Evolutionary conservation across 2,113 vertebrate species (phyloP).

Genomic region (Egretta garzetta): DNA sequence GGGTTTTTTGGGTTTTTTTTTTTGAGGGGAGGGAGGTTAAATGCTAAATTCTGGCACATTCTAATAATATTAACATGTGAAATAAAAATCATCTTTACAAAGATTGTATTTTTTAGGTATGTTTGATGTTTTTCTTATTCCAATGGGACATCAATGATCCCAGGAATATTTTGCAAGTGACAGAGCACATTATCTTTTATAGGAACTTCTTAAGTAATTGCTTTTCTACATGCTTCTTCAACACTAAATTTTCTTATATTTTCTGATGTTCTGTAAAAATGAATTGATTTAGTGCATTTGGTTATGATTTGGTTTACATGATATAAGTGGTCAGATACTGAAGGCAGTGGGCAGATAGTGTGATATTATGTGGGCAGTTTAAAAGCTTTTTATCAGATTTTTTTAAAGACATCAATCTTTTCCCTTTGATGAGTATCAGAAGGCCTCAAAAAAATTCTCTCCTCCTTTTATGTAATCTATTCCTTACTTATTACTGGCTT

Average conservation of each 20-base stretch:
- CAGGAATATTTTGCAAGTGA: background rate
- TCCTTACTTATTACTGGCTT: background rate
- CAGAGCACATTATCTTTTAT: background rate
- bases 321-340: background rate
- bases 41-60: background rate
- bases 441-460: background rate
- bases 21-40: accelerated
- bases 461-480: background rate
- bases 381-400: background rate
- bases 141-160: background rate
- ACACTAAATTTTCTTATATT: background rate
- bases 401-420: background rate
- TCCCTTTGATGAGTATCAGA: background rate
- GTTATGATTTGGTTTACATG: background rate
- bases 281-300: background rate
- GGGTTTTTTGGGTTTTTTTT: too few species aligned
- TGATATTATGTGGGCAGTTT: background rate
- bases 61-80: background rate
- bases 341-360: background rate
- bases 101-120: background rate
- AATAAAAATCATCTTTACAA: background rate
- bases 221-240: background rate
- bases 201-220: background rate
- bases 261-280: background rate
- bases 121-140: background rate